Percentiles rank a stretch among this genome's conserved stretches.
phyloP scores from a whole-genome alignment of 2,888 invertebrate genomes.

The Dryobota labecula region DNA sequence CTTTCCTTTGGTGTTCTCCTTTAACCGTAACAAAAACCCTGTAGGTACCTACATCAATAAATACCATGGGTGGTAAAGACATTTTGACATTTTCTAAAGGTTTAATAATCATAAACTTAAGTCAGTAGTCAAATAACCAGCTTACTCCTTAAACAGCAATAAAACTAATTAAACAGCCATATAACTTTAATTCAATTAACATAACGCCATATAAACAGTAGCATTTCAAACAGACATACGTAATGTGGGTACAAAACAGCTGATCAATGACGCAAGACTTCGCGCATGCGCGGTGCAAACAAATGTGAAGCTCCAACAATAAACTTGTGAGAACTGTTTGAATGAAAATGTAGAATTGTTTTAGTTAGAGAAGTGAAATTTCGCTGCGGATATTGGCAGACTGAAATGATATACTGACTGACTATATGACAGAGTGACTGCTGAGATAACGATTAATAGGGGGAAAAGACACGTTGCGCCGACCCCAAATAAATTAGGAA shows the following conservation, averaged over 20 bases:
- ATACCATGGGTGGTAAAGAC: background rate
- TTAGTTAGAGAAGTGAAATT: background rate
- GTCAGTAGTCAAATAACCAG: conserved; percentile 7
- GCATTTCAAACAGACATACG: conserved; percentile 25
- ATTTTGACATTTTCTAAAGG: background rate
- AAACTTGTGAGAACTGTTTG: conserved; percentile 49
- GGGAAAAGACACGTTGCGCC: too few species aligned
- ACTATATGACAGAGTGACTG: too few species aligned
- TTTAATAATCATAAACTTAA: background rate
- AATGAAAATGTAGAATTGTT: conserved; percentile 28
- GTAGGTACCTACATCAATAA: conserved; percentile 10
- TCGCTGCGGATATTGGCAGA: background rate
- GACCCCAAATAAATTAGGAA: too few species aligned
- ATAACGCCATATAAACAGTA: conserved; percentile 41
- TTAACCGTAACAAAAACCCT: background rate
- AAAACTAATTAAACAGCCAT: conserved; percentile 38
- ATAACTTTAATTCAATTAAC: conserved; percentile 41
- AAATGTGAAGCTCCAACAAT: conserved; percentile 51
- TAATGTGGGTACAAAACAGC: conserved; percentile 58
- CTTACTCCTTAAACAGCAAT: background rate
- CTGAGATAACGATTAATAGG: too few species aligned
- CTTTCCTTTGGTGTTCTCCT: too few species aligned
- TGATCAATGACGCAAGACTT: conserved; percentile 47
- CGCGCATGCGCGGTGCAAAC: conserved; percentile 47
- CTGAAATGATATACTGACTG: too few species aligned